Evolutionary conservation across 2,888 invertebrate species (phyloP).

Genomic region (Mactromeris polynyma): DNA sequence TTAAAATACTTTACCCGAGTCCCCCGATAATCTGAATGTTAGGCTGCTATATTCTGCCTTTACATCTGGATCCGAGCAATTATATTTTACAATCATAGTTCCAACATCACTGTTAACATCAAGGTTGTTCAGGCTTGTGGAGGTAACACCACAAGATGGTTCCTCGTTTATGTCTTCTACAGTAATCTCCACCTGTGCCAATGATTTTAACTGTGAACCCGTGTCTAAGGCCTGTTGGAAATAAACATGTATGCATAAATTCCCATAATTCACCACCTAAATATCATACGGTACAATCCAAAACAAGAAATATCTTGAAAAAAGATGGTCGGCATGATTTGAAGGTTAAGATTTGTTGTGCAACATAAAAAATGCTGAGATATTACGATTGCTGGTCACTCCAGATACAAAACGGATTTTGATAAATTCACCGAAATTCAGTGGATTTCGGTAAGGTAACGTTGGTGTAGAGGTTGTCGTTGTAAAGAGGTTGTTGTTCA

Average conservation of each 20-base stretch:
- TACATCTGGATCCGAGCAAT: conserved; percentile 59
- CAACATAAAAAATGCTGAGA: too few species aligned
- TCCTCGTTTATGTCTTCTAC: conserved; percentile 65
- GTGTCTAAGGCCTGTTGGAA: conserved; percentile 60
- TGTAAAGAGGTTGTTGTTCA: too few species aligned
- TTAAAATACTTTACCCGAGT: conserved; percentile 9
- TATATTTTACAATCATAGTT: conserved; percentile 36
- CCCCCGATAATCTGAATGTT: not conserved
- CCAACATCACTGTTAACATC: conserved; percentile 37
- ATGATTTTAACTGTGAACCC: conserved; percentile 55
- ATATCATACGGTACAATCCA: too few species aligned
- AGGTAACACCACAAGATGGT: conserved; percentile 45
- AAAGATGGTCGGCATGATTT: too few species aligned
- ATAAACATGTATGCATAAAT: not conserved
- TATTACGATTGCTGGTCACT: too few species aligned
- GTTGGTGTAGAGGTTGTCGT: too few species aligned
- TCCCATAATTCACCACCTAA: too few species aligned
- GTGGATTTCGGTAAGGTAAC: too few species aligned
- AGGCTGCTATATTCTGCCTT: conserved; percentile 48
- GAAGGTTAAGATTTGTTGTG: too few species aligned
- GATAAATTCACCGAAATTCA: too few species aligned
- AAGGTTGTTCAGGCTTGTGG: conserved; percentile 12
- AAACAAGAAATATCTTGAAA: too few species aligned
- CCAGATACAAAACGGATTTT: too few species aligned
- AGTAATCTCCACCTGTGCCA: conserved; percentile 56